Conservation (phyloP, 2,113 vertebrate genomes). For the Sinosuthora webbiana region DNA sequence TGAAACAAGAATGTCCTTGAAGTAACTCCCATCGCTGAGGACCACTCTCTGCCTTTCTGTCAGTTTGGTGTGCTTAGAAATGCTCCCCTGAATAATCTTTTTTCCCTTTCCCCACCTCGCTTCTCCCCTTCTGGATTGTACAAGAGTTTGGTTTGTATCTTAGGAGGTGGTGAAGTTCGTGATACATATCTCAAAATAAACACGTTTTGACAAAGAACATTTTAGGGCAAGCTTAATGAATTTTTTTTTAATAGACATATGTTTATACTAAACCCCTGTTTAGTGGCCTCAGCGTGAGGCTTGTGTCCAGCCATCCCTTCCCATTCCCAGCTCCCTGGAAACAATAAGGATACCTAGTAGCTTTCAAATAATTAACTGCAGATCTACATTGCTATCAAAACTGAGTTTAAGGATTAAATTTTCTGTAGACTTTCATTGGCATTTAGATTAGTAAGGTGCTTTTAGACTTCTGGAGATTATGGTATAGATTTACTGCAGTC, state of each 20-base stretch:
- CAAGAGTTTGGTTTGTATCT: neutral
- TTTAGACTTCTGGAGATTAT: neutral
- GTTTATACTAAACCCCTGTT: neutral
- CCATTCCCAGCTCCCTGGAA: neutral
- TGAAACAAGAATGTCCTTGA: neutral
- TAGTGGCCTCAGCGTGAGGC: neutral
- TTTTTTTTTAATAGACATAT: neutral
- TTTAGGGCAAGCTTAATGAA: neutral
- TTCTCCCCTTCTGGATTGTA: neutral
- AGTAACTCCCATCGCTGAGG: neutral
- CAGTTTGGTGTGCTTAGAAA: neutral
- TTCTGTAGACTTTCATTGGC: neutral
- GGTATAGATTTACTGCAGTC: neutral
- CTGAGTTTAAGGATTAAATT: neutral
- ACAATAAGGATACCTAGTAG: neutral
- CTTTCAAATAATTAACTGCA: neutral
- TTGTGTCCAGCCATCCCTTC: neutral
- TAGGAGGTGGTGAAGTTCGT: neutral
- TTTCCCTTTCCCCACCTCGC: fast-evolving
- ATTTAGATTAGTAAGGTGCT: neutral
- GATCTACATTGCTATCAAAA: neutral
- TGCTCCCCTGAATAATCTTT: neutral
- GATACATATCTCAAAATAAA: neutral
- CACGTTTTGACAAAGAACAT: neutral
- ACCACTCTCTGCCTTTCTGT: neutral